Base-by-base conservation (phyloP, 1,140 invertebrate species). In the Himalopsyche phryganea region DNA sequence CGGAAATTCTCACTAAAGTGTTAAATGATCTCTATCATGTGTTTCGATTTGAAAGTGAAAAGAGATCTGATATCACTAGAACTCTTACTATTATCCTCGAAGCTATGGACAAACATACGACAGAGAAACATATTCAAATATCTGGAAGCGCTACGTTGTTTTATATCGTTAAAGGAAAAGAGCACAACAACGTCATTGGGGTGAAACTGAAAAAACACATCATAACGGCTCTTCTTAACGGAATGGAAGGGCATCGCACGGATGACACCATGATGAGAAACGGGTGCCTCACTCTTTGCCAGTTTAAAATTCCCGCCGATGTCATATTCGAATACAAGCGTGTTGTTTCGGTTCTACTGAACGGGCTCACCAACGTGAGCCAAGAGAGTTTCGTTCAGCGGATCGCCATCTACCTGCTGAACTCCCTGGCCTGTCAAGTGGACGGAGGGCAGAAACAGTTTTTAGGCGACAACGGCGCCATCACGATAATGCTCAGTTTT, bases 191-290 rank as follows among this genome's bases (percentile, higher is more conserved):
- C 69, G 70, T 78, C 63, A 76, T 85, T 73, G 79, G 76, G 60
- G 82, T 79, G 38, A 83, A 83, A 66, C 78, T 92, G 40, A 92
- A 91, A 69, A 80, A 85, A 61, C 83, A 84, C 67, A 91, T 94
- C 57, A 89, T 94, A 28, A 83, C 83, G 7, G 87, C 88, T 0
- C 73, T 94, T 13, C 76, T 96, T 11, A 88, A 92, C 71, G 92
- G 88, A n/a, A 96, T 96, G 92, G 86, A 87, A 61, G 80, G 81
- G 46, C 89, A 94, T 69, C 81, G 83, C 64, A 81, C 84, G 45
- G 92, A 96, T 70, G 86, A 91, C 61, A 94, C 90, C 6, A 95
- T 98, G 92, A 90, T 97, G 83, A 79, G 94, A 48, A 98, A 98
- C 78, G 92, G 94, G 42, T 97, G 94, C 73, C 80, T 98, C 41